Base-by-base conservation (phyloP, 2,113 vertebrate genomes). In the Callaeas wilsoni region DNA sequence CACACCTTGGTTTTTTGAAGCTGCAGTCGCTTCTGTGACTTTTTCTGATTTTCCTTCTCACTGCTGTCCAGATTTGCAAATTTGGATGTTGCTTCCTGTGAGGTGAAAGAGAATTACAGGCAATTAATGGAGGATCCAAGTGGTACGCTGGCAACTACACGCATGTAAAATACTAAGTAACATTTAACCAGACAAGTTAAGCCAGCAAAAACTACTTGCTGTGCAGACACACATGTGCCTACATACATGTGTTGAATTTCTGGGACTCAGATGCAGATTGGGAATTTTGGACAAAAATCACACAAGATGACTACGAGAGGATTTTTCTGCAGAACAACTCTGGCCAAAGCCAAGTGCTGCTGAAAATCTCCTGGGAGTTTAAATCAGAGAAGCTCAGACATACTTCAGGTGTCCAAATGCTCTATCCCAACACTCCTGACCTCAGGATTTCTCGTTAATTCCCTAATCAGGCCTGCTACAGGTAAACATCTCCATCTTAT, bases 31-130 rank as follows among this genome's bases (percentile, higher is more conserved):
- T 99, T 98, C 97, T 99, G 99, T 12, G 98, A 99, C 84, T 98
- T 98, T 84, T 99, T 99, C 98, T 99, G 99, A 91, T 99, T 99
- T 94, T 99, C 99, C 78, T 99, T 99, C 97, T 99, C 99, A 13
- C 98, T 98, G 87, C 98, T 99, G 93, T 99, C 99, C 93, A 99
- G 93, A 95, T 98, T 99, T 4, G 99, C 99, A 97, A 99, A 99
- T 97, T 99, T 99, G 74, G 99, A 99, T 63, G 99, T 99, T 85
- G 98, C 99, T 98, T 99, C 99, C 99, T 99, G 97, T 44, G 47
- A 80, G 46, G 49, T 10, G 17, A 55, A 85, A 86, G 59, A 35
- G 70, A 77, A 94, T 80, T 49, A 89, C 55, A 83, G 53, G 21
- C 37, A 77, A 47, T 67, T 50, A 84, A 79, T 8, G 47, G 37